Evolutionary conservation across 1,140 invertebrate species (phyloP).

Genomic region (Coptotermes formosanus): DNA sequence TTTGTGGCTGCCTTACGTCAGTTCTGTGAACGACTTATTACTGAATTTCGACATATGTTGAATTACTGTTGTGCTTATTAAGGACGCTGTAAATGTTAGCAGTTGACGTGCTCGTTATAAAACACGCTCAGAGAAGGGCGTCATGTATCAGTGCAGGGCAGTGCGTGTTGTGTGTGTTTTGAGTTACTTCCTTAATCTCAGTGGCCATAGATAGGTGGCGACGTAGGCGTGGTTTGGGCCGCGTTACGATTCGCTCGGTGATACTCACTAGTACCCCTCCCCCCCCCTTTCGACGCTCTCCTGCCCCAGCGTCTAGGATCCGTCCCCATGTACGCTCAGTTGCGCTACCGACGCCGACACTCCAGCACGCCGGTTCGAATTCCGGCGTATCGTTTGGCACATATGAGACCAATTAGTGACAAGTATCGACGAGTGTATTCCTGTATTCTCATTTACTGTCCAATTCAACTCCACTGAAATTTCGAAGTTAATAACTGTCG

Average conservation of each 20-base stretch:
- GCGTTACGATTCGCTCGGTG: constrained; percentile 1
- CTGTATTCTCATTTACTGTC: neutral
- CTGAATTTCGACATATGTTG: too few species aligned
- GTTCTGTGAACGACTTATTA: too few species aligned
- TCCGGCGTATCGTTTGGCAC: neutral
- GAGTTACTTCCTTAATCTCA: neutral
- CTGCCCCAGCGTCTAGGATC: neutral
- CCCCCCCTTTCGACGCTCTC: neutral
- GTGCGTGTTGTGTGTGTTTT: too few species aligned
- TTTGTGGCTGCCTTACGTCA: too few species aligned
- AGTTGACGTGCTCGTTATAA: too few species aligned
- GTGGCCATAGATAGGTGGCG: neutral
- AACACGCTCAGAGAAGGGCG: too few species aligned
- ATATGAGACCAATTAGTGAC: neutral
- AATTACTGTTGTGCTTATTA: too few species aligned
- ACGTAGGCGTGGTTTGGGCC: neutral
- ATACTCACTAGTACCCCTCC: neutral
- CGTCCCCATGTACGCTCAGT: neutral
- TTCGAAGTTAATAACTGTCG: neutral
- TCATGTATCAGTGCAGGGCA: too few species aligned
- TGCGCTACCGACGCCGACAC: neutral
- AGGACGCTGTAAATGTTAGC: too few species aligned
- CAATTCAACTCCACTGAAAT: neutral
- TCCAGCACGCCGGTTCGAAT: neutral
- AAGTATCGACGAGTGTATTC: neutral